Evolutionary conservation across 2,113 vertebrate species (phyloP), one percentile per base, ranked within the genome.

Genomic region (Nibea albiflora): DNA sequence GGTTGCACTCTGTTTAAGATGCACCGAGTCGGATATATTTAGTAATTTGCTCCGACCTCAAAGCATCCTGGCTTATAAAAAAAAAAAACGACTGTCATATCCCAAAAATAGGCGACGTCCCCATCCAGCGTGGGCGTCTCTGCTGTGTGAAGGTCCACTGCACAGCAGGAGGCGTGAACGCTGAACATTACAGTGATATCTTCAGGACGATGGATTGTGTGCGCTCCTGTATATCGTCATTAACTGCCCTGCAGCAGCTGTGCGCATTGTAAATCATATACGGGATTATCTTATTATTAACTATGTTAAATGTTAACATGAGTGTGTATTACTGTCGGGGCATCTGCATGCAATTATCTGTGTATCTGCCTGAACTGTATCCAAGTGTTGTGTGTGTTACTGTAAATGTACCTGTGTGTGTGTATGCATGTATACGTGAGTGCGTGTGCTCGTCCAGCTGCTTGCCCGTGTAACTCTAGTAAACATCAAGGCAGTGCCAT

Each of bases 401-500:
- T 76, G 47, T 56, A 56, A 57, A 58, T 61, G 58, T 82, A 73
- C 78, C 54, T 83, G 52, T 61, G 57, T 49, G 31, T 58, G 39
- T 47, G 50, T 19, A 3, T 52, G 57, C 5, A 15, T 26, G 53
- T 57, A n/a, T 31, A 22, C 22, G 20, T 52, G 50, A 56, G 65
- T 58, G 49, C 73, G 61, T 73, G 81, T 64, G 65, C 77, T 47
- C 61, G 19, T 90, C 86, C 89, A 92, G 92, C 89, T 89, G 90
- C 95, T n/a, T 91, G 91, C 94, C 22, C 35, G 68, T 90, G 92
- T 91, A 93, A 94, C 84, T 89, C 85, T 87, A 97, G 96, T 94
- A 95, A 95, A 96, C 95, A 96, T 97, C 95, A 96, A 97, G 96
- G 96, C 94, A 83, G 92, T 81, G 90, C 92, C 85, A n/a, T 88